Evolutionary conservation across 1,140 invertebrate genomes (phyloP).

Genomic region (Tetramorium simillimum): DNA sequence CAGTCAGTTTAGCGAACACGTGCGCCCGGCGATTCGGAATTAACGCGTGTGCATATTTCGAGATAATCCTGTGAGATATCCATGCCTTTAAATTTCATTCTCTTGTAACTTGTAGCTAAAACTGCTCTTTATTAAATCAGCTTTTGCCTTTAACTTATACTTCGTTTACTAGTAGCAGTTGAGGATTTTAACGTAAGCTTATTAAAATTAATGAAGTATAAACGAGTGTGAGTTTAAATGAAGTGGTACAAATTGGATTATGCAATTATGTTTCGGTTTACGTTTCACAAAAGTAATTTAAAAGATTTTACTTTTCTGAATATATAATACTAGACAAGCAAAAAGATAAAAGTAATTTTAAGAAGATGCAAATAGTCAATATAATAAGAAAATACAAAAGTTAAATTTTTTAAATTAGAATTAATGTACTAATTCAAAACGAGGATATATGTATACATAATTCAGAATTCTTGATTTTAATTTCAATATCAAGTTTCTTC

Average conservation of each 20-base stretch:
- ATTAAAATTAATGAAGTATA: constrained; percentile 10
- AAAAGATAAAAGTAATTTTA: not conserved
- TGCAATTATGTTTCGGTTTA: not conserved
- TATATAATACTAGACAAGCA: not conserved
- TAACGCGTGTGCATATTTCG: not conserved
- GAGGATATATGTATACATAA: not conserved
- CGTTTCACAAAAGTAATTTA: not conserved
- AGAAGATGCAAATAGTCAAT: not conserved
- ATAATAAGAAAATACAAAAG: not conserved
- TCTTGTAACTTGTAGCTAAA: constrained; percentile 9
- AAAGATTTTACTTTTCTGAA: not conserved
- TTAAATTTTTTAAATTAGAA: not conserved
- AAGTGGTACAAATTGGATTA: not conserved
- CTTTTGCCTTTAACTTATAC: not conserved
- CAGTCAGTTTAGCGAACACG: constrained; percentile 14
- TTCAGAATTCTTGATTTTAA: not conserved
- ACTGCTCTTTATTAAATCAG: constrained; percentile 8
- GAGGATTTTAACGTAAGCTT: constrained; percentile 11
- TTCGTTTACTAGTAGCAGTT: not conserved
- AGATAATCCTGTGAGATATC: not conserved
- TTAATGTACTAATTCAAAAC: not conserved
- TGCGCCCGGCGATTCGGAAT: constrained; percentile 9
- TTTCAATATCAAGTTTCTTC: not conserved
- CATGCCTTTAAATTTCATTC: not conserved
- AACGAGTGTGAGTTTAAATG: not conserved